phyloP scores from a whole-genome alignment of 2,888 invertebrate genomes.

The Mactromeris polynyma region DNA sequence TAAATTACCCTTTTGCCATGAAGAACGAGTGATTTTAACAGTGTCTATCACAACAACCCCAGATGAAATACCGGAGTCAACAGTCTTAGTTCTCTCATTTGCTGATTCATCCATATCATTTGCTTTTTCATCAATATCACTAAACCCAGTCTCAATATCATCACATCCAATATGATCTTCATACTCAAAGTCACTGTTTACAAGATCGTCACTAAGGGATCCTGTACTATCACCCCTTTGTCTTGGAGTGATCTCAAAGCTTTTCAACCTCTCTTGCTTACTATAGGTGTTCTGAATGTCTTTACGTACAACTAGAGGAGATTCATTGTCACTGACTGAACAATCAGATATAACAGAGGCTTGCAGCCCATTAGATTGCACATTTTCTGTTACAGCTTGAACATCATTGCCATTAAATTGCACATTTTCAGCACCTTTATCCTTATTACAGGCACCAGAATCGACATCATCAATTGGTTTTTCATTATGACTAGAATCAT shows the following conservation, averaged over 20 bases:
- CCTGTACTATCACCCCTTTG: constrained; percentile 60
- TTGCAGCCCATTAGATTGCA: constrained; percentile 35
- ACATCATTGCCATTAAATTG: constrained; percentile 22
- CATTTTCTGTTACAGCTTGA: constrained; percentile 24
- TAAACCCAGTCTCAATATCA: constrained; percentile 62
- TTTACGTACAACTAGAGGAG: constrained; percentile 68
- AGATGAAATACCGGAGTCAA: constrained; percentile 36
- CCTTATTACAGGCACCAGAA: background rate
- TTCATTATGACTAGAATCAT: constrained; percentile 34
- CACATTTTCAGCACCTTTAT: constrained; percentile 19
- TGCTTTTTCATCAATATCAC: constrained; percentile 60
- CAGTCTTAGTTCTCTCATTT: constrained; percentile 24
- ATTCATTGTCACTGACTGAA: constrained; percentile 67
- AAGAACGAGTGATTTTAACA: constrained; percentile 53
- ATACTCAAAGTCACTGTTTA: constrained; percentile 65
- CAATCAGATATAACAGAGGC: constrained; percentile 35
- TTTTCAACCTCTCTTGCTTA: constrained; percentile 53
- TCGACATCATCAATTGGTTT: constrained; percentile 13
- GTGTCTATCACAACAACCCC: constrained; percentile 44
- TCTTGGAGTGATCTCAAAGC: constrained; percentile 44
- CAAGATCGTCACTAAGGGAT: constrained; percentile 62
- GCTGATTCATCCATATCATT: constrained; percentile 45
- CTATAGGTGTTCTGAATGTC: constrained; percentile 69
- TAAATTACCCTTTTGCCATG: constrained; percentile 58
- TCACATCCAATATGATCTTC: constrained; percentile 71